Evolutionary conservation across 2,113 vertebrate genomes (phyloP).

Genomic region (Rhinogobius similis): DNA sequence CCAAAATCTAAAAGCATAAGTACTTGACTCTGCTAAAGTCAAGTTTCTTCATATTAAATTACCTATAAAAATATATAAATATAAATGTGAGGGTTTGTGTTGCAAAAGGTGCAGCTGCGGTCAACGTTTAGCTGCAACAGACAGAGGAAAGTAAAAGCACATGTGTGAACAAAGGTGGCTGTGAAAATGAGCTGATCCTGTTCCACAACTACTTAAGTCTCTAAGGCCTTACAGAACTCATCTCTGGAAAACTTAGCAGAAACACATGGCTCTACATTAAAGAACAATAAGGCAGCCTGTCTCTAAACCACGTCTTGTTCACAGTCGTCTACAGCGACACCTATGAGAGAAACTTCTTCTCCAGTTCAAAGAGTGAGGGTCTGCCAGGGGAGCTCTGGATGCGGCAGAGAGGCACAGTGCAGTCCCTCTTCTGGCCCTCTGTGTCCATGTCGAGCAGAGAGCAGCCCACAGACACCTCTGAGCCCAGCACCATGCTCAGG

Average conservation of each 20-base stretch:
- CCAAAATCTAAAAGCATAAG: conserved; percentile 51
- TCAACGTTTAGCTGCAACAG: conserved; percentile 72
- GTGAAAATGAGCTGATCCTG: conserved; percentile 26
- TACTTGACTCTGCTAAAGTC: conserved; percentile 56
- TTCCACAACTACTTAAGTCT: not conserved
- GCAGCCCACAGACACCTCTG: conserved; percentile 75
- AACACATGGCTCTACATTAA: conserved; percentile 20
- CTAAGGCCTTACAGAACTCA: not conserved
- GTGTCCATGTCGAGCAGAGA: conserved; percentile 85
- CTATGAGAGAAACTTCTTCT: conserved; percentile 89
- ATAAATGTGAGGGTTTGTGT: conserved; percentile 73
- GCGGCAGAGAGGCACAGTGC: conserved; percentile 86
- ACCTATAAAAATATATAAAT: conserved; percentile 79
- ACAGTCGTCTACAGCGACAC: not conserved
- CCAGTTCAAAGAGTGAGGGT: conserved; percentile 83
- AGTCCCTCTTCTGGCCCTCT: conserved; percentile 88
- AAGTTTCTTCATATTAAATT: conserved; percentile 78
- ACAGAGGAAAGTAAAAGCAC: conserved; percentile 20
- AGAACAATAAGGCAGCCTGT: conserved; percentile 37
- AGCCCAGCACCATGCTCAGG: conserved; percentile 61
- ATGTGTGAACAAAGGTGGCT: conserved; percentile 13
- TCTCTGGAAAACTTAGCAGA: conserved; percentile 30
- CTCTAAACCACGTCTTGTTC: conserved; percentile 23
- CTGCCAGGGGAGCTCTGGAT: conserved; percentile 80
- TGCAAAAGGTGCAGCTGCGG: conserved; percentile 75